Evolutionary conservation across 2,113 vertebrate species (phyloP).

Genomic region (Lepus timidus): DNA sequence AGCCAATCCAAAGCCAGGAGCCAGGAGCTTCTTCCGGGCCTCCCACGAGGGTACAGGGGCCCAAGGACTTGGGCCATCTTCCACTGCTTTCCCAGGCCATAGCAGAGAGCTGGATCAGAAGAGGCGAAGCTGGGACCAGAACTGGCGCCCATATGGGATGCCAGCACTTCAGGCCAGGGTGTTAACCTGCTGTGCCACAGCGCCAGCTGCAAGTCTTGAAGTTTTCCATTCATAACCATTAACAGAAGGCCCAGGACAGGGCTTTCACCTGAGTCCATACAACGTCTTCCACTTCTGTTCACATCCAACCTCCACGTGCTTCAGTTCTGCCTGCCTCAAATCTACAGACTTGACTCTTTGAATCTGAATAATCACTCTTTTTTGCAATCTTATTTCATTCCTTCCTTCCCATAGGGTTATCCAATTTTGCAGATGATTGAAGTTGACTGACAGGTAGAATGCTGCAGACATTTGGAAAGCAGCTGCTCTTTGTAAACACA

Average conservation of each 20-base stretch:
- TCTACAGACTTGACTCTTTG: not conserved
- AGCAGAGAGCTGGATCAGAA: too few relatives aligned
- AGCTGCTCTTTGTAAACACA: constrained; percentile 39
- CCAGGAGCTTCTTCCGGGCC: too few relatives aligned
- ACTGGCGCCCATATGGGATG: too few relatives aligned
- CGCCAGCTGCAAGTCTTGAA: not conserved
- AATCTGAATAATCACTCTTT: not conserved
- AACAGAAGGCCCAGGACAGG: not conserved
- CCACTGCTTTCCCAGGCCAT: too few relatives aligned
- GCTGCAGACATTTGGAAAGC: not conserved
- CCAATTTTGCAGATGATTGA: not conserved
- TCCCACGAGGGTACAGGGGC: too few relatives aligned
- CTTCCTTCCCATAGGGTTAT: not conserved
- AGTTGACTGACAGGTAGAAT: not conserved
- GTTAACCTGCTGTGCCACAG: too few relatives aligned
- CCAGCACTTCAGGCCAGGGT: too few relatives aligned
- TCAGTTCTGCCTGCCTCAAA: not conserved
- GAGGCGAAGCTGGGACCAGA: too few relatives aligned
- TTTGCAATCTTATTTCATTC: not conserved
- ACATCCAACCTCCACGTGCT: not conserved
- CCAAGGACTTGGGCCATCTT: too few relatives aligned
- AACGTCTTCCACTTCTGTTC: not conserved
- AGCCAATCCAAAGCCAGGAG: too few relatives aligned
- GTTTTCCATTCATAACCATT: not conserved
- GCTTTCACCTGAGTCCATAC: not conserved